Evolutionary conservation across 2,797 vertebrate species (phyloP).

Genomic region (Discoglossus pictus): DNA sequence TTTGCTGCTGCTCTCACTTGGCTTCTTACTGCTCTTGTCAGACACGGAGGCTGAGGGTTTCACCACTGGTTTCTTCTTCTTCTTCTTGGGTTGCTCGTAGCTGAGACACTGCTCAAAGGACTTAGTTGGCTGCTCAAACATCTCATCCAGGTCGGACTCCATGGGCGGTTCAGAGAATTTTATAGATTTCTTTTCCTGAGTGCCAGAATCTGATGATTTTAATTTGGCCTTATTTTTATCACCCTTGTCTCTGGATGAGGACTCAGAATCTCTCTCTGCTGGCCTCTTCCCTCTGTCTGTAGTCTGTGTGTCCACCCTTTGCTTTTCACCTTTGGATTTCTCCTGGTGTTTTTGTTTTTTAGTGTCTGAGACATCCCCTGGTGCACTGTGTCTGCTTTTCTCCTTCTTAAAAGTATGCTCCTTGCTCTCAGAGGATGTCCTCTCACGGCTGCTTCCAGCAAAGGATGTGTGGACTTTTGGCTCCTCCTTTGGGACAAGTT

Average conservation of each 20-base stretch:
- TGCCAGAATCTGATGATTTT: constrained; percentile 39
- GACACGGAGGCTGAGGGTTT: constrained; percentile 45
- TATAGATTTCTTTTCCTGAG: constrained; percentile 55
- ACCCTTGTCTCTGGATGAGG: constrained; percentile 57
- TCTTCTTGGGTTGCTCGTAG: constrained; percentile 87
- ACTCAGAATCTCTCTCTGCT: constrained; percentile 20
- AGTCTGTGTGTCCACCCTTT: not conserved
- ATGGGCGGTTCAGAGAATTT: constrained; percentile 54
- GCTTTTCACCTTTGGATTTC: constrained; percentile 56
- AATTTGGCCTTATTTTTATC: constrained; percentile 63
- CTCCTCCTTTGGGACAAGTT: constrained; percentile 63
- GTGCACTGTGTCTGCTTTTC: constrained; percentile 62
- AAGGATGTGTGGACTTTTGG: constrained; percentile 57
- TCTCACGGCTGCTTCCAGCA: constrained; percentile 65
- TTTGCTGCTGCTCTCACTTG: constrained; percentile 65
- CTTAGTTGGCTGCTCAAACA: constrained; percentile 87
- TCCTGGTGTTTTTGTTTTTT: constrained; percentile 58
- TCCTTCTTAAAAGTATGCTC: constrained; percentile 68
- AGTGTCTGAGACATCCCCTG: constrained; percentile 1
- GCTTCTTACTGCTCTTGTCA: constrained; percentile 74
- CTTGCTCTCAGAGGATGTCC: constrained; percentile 54
- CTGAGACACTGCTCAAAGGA: constrained; percentile 97
- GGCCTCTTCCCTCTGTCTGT: constrained; percentile 9
- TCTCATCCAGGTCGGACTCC: constrained; percentile 68
- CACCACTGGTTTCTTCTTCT: constrained; percentile 80